phyloP scores from a whole-genome alignment of 1,140 invertebrate genomes.

The Sinonovacula constricta region DNA sequence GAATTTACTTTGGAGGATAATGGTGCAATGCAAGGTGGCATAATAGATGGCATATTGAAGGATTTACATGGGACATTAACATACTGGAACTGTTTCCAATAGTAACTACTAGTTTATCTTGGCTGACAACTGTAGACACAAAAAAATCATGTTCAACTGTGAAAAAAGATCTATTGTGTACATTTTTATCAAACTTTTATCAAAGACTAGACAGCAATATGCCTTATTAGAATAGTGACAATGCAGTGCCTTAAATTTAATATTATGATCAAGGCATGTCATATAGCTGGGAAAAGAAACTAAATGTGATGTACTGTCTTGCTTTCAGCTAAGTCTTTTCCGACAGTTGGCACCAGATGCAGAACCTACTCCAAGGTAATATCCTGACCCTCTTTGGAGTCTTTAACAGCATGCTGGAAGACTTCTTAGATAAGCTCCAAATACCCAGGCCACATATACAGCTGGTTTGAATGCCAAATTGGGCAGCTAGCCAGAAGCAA shows the following conservation, averaged over 20 bases:
- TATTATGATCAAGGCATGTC: constrained; percentile 7
- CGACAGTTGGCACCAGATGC: too few relatives aligned
- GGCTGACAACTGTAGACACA: neutral
- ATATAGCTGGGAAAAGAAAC: constrained; percentile 5
- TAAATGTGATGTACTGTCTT: constrained; percentile 37
- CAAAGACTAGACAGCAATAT: neutral
- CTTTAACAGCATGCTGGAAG: neutral
- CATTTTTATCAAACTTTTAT: neutral
- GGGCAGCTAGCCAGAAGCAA: neutral
- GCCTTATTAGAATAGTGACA: neutral
- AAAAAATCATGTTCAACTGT: constrained; percentile 5
- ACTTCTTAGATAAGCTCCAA: neutral
- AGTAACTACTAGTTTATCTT: constrained; percentile 21
- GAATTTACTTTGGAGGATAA: constrained; percentile 1
- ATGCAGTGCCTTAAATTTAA: constrained; percentile 18
- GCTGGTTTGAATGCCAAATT: neutral
- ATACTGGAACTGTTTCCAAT: too few relatives aligned
- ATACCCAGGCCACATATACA: neutral
- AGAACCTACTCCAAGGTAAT: neutral
- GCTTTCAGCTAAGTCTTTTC: constrained; percentile 30
- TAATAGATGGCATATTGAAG: neutral
- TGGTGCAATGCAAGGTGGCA: constrained; percentile 26
- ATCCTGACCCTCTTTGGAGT: neutral
- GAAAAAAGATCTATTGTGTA: constrained; percentile 6
- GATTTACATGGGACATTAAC: constrained; percentile 30